Evolutionary conservation across 2,113 vertebrate genomes (phyloP).

Genomic region (Bungarus multicinctus): DNA sequence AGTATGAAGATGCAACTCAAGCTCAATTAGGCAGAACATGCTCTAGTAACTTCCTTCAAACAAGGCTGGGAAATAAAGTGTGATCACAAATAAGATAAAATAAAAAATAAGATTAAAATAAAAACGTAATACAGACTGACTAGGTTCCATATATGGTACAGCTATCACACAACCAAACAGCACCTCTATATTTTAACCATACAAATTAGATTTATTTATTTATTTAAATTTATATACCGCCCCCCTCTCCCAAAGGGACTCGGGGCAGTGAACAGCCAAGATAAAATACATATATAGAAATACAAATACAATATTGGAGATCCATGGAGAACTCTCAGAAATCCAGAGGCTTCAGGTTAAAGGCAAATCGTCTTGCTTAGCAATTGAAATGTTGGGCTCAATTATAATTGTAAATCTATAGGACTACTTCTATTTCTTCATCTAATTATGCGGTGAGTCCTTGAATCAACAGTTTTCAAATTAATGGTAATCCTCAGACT

Average conservation of each 20-base stretch:
- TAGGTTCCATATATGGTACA: conserved; percentile 8
- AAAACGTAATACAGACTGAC: conserved; percentile 27
- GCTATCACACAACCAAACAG: neutral
- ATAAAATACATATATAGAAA: too few species aligned
- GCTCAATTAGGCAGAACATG: neutral
- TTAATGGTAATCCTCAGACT: neutral
- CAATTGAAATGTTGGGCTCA: neutral
- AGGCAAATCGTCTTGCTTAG: neutral
- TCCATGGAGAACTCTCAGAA: conserved; percentile 11
- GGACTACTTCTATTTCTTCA: neutral
- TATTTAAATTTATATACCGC: too few species aligned
- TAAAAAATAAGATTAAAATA: conserved; percentile 36
- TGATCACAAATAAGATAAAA: conserved; percentile 46
- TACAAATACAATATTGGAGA: too few species aligned
- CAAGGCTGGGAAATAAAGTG: conserved; percentile 37
- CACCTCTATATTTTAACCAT: conserved; percentile 6
- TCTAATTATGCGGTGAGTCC: neutral
- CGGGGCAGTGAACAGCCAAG: too few species aligned
- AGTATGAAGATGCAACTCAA: neutral
- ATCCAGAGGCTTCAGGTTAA: neutral
- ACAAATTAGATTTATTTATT: too few species aligned
- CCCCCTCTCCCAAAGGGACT: too few species aligned
- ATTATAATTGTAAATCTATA: neutral
- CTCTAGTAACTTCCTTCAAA: conserved; percentile 39
- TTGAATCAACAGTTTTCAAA: neutral